Percentiles rank a stretch among this genome's conserved stretches.
These are phyloP conservation scores for Polydrusus cervinus DNA, from an alignment of 2,888 invertebrate genomes.

Conservation along the genomic window DNA sequence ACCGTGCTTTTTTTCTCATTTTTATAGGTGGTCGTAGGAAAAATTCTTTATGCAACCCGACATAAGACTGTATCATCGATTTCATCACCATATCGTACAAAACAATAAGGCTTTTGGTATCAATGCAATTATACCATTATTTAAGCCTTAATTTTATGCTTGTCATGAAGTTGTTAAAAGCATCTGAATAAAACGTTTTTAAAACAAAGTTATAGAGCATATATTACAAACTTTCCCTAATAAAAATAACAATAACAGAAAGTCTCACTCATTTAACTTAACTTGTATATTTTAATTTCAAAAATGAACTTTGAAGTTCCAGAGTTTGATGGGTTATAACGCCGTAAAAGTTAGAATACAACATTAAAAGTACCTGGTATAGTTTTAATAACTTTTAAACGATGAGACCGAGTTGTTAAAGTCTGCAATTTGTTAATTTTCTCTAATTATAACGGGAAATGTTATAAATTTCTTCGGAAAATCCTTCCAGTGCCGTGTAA, in stretches of 20 bases:
- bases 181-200: too few relatives aligned
- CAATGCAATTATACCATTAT: too few relatives aligned
- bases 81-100: too few relatives aligned
- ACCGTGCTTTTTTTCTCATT: too few relatives aligned
- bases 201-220: too few relatives aligned
- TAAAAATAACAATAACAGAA: background rate
- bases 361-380: slow-evolving; percentile 39
- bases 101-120: too few relatives aligned
- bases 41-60: too few relatives aligned
- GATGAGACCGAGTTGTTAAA: slow-evolving; percentile 38
- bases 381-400: slow-evolving; percentile 41
- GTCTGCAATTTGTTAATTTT: slow-evolving; percentile 42
- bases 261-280: background rate
- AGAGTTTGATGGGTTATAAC: slow-evolving; percentile 24
- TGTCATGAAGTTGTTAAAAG: too few relatives aligned
- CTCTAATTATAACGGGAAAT: slow-evolving; percentile 33
- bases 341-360: slow-evolving; percentile 30
- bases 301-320: slow-evolving; percentile 2
- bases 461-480: slow-evolving; percentile 27
- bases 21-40: too few relatives aligned
- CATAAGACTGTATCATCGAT: too few relatives aligned
- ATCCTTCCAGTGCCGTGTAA: slow-evolving; percentile 13
- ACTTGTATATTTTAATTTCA: slow-evolving; percentile 12
- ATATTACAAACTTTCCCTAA: background rate
- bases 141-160: too few relatives aligned